phyloP scores from a whole-genome alignment of 2,888 invertebrate genomes.

The Lottia scabra region DNA sequence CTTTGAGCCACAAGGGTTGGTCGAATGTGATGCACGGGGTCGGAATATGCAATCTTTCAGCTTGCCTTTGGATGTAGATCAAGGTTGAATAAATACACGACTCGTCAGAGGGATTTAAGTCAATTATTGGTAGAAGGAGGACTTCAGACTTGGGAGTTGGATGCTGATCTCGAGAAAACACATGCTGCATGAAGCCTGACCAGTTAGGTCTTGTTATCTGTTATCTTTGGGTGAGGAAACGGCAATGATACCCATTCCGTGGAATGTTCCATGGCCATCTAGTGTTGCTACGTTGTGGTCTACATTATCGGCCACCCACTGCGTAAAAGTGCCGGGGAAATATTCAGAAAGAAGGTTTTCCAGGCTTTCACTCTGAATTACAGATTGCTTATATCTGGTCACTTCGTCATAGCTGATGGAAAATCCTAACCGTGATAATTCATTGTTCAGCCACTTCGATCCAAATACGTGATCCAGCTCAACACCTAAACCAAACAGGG shows the following conservation, averaged over 20 bases:
- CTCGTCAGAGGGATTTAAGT: not conserved
- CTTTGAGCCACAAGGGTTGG: too few relatives aligned
- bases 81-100: not conserved
- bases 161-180: not conserved
- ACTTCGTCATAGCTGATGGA: not conserved
- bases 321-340: not conserved
- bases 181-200: conserved; percentile 6
- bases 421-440: not conserved
- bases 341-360: not conserved
- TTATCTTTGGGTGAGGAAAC: too few relatives aligned
- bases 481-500: not conserved
- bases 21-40: not conserved
- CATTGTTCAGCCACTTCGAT: conserved; percentile 5
- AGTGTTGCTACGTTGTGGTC: not conserved
- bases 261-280: not conserved
- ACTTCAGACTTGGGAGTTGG: not conserved
- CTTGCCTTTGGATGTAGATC: not conserved
- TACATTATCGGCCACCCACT: not conserved
- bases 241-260: not conserved
- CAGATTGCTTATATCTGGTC: not conserved
- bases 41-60: not conserved
- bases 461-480: not conserved
- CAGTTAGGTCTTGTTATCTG: not conserved
- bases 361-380: not conserved
- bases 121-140: not conserved